phyloP scores from a whole-genome alignment of 2,113 vertebrate genomes.

The Oreochromis aureus region DNA sequence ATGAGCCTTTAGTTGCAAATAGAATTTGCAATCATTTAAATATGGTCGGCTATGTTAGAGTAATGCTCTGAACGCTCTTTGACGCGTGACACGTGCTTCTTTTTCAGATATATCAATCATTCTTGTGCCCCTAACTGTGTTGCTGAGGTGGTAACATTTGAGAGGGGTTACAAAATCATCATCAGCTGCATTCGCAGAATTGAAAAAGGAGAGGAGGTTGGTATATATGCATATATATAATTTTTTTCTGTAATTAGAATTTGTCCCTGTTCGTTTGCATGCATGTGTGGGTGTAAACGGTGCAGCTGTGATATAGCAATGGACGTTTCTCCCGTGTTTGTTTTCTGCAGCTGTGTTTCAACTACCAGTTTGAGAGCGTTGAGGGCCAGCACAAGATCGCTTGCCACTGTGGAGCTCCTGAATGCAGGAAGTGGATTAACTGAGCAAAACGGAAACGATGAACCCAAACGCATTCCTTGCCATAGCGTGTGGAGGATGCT shows the following conservation, averaged over 20 bases:
- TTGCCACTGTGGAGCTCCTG: slow-evolving; percentile 93
- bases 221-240: not conserved
- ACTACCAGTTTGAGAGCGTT: slow-evolving; percentile 91
- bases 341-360: slow-evolving; percentile 87
- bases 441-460: slow-evolving; percentile 59
- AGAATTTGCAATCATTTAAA: not conserved
- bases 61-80: not conserved
- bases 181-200: slow-evolving; percentile 91
- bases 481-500: slow-evolving; percentile 64
- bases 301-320: not conserved
- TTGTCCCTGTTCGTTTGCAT: not conserved
- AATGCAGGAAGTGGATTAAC: slow-evolving; percentile 99
- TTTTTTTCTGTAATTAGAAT: not conserved
- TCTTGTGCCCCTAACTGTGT: slow-evolving; percentile 95
- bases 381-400: slow-evolving; percentile 91
- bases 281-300: not conserved
- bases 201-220: slow-evolving; percentile 94
- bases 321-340: not conserved
- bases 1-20: not conserved
- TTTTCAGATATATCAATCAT: slow-evolving; percentile 91
- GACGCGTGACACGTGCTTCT: not conserved
- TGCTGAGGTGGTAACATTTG: slow-evolving; percentile 95
- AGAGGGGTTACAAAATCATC: slow-evolving; percentile 96
- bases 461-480: slow-evolving; percentile 73
- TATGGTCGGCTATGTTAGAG: not conserved